Evolutionary conservation across 2,113 vertebrate genomes (phyloP), one percentile per base, ranked within the genome.

Genomic region (Pluvianellus socialis): DNA sequence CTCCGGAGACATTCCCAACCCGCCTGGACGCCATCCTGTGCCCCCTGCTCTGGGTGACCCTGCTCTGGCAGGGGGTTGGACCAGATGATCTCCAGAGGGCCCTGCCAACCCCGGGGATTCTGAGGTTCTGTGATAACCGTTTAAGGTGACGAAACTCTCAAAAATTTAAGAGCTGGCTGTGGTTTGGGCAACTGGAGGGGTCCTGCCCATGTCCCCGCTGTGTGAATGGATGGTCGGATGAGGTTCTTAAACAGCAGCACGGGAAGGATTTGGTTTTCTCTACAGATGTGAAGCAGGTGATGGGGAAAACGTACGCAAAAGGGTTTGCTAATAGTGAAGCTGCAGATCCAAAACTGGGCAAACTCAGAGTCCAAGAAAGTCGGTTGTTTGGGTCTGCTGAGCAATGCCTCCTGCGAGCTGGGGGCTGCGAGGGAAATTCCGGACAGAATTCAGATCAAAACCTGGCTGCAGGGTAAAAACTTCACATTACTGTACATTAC

Each of bases 401-500:
- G 68, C 40, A 55, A 6, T 6, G 7, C 30, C 14, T 61, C n/a
- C 67, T 14, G 40, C 4, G 28, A 68, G 76, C 30, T 35, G 28
- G 6, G 30, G 30, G 7, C n/a, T 2, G 12, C 35, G 19, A 12
- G 20, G 49, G 15, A 27, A 8, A 23, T 12, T 20, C 26, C 63
- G 30, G 16, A 8, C 4, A 35, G 35, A 72, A 61, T 74, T 47
- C 32, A 8, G 19, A 15, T 38, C 44, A 27, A 93, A 83, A 35
- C 32, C 26, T 45, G 0, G 4, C 52, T 16, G 3, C 0, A 14
- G 6, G 32, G 20, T 32, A 11, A 28, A 59, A 15, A 38, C 8
- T 5, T 16, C 50, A 10, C 24, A 0, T 58, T 30, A 13, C 26
- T 0, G 0, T 12, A 24, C 7, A 8, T 16, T 11, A 21, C 13